These are phyloP conservation scores for Dasysyrphus tricinctus DNA, from an alignment of 2,888 invertebrate genomes.

Conservation along the genomic window DNA sequence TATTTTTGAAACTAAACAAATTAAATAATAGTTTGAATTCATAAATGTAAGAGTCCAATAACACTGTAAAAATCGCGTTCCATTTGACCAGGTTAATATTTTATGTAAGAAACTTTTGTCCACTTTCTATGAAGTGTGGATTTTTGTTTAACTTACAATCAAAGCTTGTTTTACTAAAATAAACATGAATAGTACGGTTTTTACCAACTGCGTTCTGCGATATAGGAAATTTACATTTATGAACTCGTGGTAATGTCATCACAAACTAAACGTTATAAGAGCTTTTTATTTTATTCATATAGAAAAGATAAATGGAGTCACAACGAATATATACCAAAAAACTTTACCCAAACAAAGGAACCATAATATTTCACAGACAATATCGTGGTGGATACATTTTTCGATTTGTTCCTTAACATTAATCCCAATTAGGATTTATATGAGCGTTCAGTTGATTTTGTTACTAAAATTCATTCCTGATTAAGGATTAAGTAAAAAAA, in stretches of 20 bases:
- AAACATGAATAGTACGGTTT: background rate
- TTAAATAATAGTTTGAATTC: background rate
- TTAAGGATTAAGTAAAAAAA: too few relatives aligned
- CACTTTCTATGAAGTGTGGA: background rate
- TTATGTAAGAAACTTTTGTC: background rate
- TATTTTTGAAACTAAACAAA: constrained; percentile 30
- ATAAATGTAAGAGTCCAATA: background rate
- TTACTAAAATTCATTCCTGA: too few relatives aligned
- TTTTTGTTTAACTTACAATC: background rate
- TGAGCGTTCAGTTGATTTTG: too few relatives aligned
- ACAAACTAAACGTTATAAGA: constrained; percentile 14
- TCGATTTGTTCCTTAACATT: too few relatives aligned
- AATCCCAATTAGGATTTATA: too few relatives aligned
- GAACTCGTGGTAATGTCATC: background rate
- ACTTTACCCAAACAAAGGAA: too few relatives aligned
- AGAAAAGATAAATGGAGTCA: too few relatives aligned
- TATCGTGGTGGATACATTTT: too few relatives aligned
- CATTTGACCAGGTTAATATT: background rate
- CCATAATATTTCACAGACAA: too few relatives aligned
- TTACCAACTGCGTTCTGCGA: background rate
- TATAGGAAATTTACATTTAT: background rate
- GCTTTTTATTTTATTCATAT: constrained; percentile 10
- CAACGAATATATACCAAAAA: background rate
- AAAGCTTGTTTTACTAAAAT: background rate
- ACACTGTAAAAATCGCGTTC: background rate